A percentile compares a stretch with the other conserved stretches of the same genome.
phyloP scores from a whole-genome alignment of 2,888 invertebrate species.

The Phymatocera aterrima region DNA sequence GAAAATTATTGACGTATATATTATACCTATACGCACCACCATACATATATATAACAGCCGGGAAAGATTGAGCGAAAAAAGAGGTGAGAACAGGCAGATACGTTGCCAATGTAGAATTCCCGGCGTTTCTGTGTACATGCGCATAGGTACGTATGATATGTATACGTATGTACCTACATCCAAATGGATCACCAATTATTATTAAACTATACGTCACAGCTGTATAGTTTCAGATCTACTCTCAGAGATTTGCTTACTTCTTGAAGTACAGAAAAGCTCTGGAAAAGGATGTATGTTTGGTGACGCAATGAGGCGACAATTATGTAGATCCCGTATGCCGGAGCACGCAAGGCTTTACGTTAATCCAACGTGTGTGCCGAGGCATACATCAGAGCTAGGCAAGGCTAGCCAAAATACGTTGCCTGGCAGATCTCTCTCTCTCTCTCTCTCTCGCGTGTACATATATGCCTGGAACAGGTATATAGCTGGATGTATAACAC shows the following conservation, averaged over 20 bases:
- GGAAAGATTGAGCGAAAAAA: too few species aligned
- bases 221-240: neutral
- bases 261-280: slow-evolving; percentile 11
- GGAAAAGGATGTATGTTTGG: slow-evolving; percentile 9
- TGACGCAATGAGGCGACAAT: slow-evolving; percentile 58
- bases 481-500: neutral
- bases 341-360: slow-evolving; percentile 61
- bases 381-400: slow-evolving; percentile 62
- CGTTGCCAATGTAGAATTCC: too few species aligned
- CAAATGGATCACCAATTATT: too few species aligned
- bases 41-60: too few species aligned
- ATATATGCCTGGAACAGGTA: neutral
- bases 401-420: slow-evolving; percentile 26
- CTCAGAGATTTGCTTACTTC: neutral
- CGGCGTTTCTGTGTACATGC: too few species aligned
- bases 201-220: neutral
- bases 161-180: too few species aligned
- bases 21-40: too few species aligned
- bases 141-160: too few species aligned
- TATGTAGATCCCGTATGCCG: slow-evolving; percentile 63
- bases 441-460: neutral
- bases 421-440: neutral
- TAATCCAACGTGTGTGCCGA: slow-evolving; percentile 65
- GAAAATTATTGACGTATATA: too few species aligned
- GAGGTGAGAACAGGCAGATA: too few species aligned